A percentile compares a stretch with the other conserved stretches of the same genome.
Evolutionary conservation across 2,888 invertebrate genomes (phyloP).

Genomic region (Marronus borbonicus): DNA sequence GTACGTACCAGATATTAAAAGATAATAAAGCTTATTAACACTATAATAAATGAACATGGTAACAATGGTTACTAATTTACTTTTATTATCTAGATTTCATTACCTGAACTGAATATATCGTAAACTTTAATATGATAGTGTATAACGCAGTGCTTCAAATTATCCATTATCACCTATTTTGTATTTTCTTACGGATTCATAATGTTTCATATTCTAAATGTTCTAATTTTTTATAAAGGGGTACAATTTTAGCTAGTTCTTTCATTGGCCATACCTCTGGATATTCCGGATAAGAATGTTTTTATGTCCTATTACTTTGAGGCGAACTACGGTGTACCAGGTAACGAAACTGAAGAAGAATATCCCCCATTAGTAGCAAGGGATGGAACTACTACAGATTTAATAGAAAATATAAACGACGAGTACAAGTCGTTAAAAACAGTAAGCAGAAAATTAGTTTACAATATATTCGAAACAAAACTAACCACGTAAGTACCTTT

Average conservation of each 20-base stretch:
- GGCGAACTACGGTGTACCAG: conserved; percentile 77
- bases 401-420: not conserved
- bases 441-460: conserved; percentile 61
- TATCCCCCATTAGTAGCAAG: conserved; percentile 61
- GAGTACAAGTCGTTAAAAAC: conserved; percentile 2
- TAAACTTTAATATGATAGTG: too few species aligned
- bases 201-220: too few species aligned
- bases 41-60: too few species aligned
- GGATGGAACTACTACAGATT: conserved; percentile 11
- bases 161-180: too few species aligned
- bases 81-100: too few species aligned
- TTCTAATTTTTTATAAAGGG: not conserved
- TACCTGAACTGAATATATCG: too few species aligned
- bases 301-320: conserved; percentile 85
- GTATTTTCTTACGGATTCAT: too few species aligned
- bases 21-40: too few species aligned
- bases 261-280: conserved; percentile 81
- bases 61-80: too few species aligned
- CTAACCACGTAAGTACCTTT: conserved; percentile 60
- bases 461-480: conserved; percentile 62
- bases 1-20: too few species aligned
- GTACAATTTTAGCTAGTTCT: conserved; percentile 75
- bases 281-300: conserved; percentile 79
- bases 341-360: conserved; percentile 69
- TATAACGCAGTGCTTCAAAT: too few species aligned